phyloP scores from a whole-genome alignment of 2,113 vertebrate genomes.

The Lepidothrix coronata region DNA sequence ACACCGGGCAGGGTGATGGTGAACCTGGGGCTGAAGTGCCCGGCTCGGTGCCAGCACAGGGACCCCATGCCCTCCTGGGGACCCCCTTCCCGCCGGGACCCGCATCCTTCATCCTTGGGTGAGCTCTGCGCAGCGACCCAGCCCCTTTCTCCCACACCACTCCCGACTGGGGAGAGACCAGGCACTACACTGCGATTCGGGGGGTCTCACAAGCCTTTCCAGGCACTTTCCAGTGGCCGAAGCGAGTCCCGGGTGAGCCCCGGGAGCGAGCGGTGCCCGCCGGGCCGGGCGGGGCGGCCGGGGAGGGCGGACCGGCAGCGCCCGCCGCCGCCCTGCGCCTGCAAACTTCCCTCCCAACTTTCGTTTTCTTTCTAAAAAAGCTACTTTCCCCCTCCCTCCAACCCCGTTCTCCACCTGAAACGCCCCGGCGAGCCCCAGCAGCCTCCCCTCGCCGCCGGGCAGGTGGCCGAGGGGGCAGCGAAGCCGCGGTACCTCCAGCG shows the following conservation, averaged over 20 bases:
- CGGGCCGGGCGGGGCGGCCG: neutral
- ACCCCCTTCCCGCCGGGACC: neutral
- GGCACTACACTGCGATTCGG: rapidly evolving
- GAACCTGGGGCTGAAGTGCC: rapidly evolving
- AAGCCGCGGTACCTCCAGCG: neutral
- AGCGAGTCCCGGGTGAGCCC: neutral
- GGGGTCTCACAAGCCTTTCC: neutral
- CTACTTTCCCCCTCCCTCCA: rapidly evolving
- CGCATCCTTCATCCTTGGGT: rapidly evolving
- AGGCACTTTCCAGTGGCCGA: rapidly evolving
- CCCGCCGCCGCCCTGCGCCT: neutral
- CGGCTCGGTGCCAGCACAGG: neutral
- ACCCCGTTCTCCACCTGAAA: neutral
- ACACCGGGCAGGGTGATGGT: neutral
- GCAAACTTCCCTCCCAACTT: neutral
- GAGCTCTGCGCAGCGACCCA: neutral
- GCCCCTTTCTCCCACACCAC: neutral
- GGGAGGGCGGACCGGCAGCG: no score
- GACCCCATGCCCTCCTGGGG: neutral
- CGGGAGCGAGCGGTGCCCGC: neutral
- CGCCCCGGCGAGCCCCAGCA: neutral
- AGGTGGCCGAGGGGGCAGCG: neutral
- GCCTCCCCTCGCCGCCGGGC: neutral
- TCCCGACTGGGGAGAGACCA: neutral
- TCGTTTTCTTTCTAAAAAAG: neutral